Percentiles rank a stretch among this genome's conserved stretches.
phyloP scores from a whole-genome alignment of 1,140 invertebrate species.

The Pristionchus pacificus region DNA sequence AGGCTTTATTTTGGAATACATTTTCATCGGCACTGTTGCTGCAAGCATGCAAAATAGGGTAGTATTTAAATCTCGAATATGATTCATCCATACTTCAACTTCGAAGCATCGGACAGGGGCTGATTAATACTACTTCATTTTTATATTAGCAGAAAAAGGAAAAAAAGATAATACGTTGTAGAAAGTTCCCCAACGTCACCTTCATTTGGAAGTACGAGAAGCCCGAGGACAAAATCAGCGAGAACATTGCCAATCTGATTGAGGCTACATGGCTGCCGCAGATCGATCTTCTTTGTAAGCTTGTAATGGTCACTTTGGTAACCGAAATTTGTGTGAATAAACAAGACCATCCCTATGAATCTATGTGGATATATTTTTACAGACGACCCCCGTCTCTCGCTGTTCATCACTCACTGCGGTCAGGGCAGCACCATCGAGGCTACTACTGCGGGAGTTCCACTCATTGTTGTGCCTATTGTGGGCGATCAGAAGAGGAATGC shows the following conservation, averaged over 20 bases:
- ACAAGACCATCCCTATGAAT: too few species aligned
- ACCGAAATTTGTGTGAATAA: too few species aligned
- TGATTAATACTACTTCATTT: too few species aligned
- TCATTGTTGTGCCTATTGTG: conserved; percentile 8
- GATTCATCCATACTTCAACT: too few species aligned
- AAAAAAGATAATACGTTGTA: too few species aligned
- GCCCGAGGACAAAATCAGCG: conserved; percentile 2
- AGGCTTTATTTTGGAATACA: too few species aligned
- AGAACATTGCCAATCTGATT: background rate
- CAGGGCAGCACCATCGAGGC: conserved; percentile 2
- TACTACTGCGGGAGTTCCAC: background rate
- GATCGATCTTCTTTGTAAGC: background rate
- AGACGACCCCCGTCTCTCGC: conserved; percentile 8
- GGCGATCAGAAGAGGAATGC: conserved; percentile 2
- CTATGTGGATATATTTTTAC: background rate
- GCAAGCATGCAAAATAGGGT: too few species aligned
- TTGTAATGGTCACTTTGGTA: background rate
- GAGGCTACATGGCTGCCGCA: background rate
- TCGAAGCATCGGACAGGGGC: too few species aligned
- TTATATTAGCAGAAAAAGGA: too few species aligned
- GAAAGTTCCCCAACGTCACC: conserved; percentile 10
- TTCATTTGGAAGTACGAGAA: conserved; percentile 33
- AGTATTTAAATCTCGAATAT: too few species aligned
- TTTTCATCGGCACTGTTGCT: too few species aligned
- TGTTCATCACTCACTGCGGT: conserved; percentile 9